Evolutionary conservation across 2,797 vertebrate species (phyloP), one percentile per base, ranked within the genome.

Genomic region (Acipenser ruthenus): DNA sequence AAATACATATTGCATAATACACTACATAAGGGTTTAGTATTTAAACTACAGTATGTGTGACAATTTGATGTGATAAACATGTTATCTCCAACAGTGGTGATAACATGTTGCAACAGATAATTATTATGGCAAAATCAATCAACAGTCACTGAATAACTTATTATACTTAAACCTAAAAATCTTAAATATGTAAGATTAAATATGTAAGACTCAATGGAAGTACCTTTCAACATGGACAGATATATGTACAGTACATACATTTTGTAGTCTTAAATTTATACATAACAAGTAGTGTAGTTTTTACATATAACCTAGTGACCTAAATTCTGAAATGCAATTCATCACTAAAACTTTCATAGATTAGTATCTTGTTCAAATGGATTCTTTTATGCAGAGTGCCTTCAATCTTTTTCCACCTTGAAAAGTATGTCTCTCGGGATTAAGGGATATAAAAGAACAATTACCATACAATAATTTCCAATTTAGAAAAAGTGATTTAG

Each of bases 391-490:
- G 52, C 61, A 55, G 13, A 73, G 58, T 60, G 72, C 68, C 65
- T 74, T 70, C 66, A 71, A 71, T 77, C 67, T 76, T 63, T 71
- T 75, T 79, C 69, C 67, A 15, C 75, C 71, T 68, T 78, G 77
- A 72, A 81, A 10, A 23, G 11, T 74, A 79, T 69, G 73, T 76
- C 81, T 76, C 53, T 0, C 66, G 75, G 51, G 72, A 76, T 55
- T 60, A 72, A 75, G 68, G 48, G 81, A 79, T 68, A 71, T 73
- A 70, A 71, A 68, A 75, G 70, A 75, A 78, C 82, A 84, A 81
- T 86, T 82, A 81, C 74, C 75, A 78, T 79, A 84, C 82, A 86
- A 85, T 82, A 78, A 79, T 74, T 78, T 80, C 75, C 6, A 77
- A 84, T 86, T 86, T 80, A 74, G 60, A 77, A 78, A 80, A 76